Evolutionary conservation across 1,140 invertebrate genomes (phyloP).

Genomic region (Babylonia areolata): DNA sequence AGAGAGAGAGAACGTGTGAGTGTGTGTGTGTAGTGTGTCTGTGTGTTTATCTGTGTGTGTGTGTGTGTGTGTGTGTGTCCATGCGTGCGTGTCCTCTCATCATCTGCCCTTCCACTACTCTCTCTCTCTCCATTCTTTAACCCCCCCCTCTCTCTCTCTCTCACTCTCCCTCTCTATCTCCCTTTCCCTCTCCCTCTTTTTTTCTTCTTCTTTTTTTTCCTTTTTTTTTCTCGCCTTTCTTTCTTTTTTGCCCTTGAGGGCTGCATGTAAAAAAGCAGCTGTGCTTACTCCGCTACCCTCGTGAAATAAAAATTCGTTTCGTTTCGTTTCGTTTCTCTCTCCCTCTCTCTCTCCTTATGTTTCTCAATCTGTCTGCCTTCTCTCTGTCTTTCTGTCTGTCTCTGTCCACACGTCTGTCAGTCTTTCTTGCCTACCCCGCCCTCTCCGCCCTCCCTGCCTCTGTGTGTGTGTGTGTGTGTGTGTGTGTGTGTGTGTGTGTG

Average conservation of each 20-base stretch:
- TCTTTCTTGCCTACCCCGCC: neutral
- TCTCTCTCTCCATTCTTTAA: neutral
- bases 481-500: neutral
- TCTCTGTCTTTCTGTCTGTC: neutral
- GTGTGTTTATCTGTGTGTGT: too few relatives aligned
- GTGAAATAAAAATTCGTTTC: too few relatives aligned
- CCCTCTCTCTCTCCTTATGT: too few relatives aligned
- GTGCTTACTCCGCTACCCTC: too few relatives aligned
- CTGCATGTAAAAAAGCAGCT: too few relatives aligned
- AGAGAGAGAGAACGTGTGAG: too few relatives aligned
- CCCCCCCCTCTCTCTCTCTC: conserved; percentile 18
- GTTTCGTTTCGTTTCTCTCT: too few relatives aligned
- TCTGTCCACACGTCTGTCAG: neutral
- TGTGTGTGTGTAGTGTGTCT: too few relatives aligned
- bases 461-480: neutral
- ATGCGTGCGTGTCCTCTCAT: too few relatives aligned
- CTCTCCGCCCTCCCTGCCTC: neutral
- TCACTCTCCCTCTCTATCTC: conserved; percentile 19
- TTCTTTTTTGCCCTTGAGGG: too few relatives aligned
- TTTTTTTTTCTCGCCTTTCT: too few relatives aligned
- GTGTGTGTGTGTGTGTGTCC: neutral
- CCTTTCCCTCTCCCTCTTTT: neutral
- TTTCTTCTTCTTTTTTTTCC: neutral
- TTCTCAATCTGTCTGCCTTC: neutral
- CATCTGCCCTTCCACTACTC: neutral